Evolutionary conservation across 2,888 invertebrate species (phyloP).

Genomic region (Fabriciana adippe): DNA sequence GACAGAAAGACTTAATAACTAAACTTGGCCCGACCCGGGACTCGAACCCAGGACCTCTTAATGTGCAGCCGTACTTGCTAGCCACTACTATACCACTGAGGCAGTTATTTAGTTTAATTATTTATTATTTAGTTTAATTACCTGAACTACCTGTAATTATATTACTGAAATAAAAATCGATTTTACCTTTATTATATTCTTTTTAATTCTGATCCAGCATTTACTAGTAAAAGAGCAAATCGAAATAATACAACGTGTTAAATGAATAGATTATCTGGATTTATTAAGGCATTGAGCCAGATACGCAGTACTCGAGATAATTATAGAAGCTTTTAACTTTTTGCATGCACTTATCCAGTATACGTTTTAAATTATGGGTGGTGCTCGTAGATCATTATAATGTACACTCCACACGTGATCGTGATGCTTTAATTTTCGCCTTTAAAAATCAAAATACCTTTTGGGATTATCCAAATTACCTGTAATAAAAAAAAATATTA

Average conservation of each 20-base stretch:
- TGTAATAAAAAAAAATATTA: conserved; percentile 8
- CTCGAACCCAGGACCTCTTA: no score
- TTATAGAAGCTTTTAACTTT: conserved; percentile 32
- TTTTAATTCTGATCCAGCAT: no score
- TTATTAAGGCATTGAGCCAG: conserved; percentile 25
- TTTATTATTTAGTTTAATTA: no score
- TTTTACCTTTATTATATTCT: no score
- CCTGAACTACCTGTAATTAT: no score
- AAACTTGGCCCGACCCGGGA: no score
- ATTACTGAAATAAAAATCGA: no score
- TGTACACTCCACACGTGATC: conserved; percentile 2
- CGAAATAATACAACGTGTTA: conserved; percentile 13
- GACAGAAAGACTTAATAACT: no score
- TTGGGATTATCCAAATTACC: not conserved
- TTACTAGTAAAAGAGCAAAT: no score
- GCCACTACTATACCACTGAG: no score
- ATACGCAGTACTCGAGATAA: conserved; percentile 20
- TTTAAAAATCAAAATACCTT: not conserved
- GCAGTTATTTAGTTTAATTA: no score
- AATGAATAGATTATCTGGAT: conserved; percentile 22
- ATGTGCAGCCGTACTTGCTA: no score
- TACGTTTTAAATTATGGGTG: conserved; percentile 16
- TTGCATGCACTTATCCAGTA: conserved; percentile 18
- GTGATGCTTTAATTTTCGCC: not conserved
- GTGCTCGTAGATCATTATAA: conserved; percentile 20